phyloP scores from a whole-genome alignment of 2,888 invertebrate species.

The Cheilosia pagana region DNA sequence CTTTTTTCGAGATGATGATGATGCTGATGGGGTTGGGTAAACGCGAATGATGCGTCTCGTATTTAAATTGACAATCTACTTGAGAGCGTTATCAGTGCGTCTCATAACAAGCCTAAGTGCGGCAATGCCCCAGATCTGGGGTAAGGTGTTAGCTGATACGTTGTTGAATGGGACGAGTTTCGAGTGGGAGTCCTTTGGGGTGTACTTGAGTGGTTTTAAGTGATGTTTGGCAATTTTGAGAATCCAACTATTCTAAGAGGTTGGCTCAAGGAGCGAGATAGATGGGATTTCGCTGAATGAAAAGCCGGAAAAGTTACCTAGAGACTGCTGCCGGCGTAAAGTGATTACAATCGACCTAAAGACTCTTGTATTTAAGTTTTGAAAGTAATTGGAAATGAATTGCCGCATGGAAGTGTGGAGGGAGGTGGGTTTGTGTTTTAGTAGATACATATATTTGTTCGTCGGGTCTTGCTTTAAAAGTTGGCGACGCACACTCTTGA shows the following conservation, averaged over 20 bases:
- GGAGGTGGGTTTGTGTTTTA: neutral
- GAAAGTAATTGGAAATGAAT: constrained; percentile 54
- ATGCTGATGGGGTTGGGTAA: neutral
- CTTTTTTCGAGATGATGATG: constrained; percentile 20
- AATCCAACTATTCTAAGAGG: constrained; percentile 49
- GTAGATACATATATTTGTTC: no score
- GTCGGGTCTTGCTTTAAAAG: no score
- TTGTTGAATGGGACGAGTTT: constrained; percentile 45
- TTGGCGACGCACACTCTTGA: no score
- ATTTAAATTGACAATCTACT: constrained; percentile 74
- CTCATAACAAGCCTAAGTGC: constrained; percentile 67
- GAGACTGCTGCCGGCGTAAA: constrained; percentile 3
- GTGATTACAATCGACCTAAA: constrained; percentile 44
- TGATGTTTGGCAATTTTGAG: constrained; percentile 64
- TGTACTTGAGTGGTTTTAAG: constrained; percentile 66
- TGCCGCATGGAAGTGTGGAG: constrained; percentile 6
- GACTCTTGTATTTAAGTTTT: constrained; percentile 37
- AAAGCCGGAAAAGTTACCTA: constrained; percentile 6
- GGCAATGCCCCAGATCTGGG: constrained; percentile 48
- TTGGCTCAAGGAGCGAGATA: neutral
- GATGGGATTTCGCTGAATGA: constrained; percentile 8
- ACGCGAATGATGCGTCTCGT: constrained; percentile 37
- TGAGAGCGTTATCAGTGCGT: constrained; percentile 73
- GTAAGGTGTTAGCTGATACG: constrained; percentile 63
- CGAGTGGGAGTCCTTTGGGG: constrained; percentile 49